Conservation (phyloP, 1,140 invertebrate species). For the Physella acuta region DNA sequence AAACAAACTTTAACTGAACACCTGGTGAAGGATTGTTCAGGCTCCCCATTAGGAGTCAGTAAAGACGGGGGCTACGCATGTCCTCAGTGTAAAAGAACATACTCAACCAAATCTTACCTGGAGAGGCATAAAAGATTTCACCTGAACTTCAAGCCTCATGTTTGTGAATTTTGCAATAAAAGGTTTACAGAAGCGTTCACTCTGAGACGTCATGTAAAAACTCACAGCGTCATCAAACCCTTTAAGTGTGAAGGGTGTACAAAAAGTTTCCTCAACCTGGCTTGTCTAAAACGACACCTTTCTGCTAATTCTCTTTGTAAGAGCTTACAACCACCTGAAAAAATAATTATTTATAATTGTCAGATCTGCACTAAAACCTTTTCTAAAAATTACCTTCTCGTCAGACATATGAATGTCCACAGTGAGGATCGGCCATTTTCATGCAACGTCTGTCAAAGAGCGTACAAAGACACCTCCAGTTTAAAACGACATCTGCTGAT, state of each 20-base stretch:
- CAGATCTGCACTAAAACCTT: slow-evolving; percentile 16
- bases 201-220: slow-evolving; percentile 16
- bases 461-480: slow-evolving; percentile 26
- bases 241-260: background rate
- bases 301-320: background rate
- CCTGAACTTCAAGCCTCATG: slow-evolving; percentile 16
- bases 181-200: slow-evolving; percentile 21
- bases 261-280: background rate
- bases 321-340: background rate
- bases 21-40: slow-evolving; percentile 6
- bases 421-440: slow-evolving; percentile 14
- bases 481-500: slow-evolving; percentile 12
- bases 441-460: slow-evolving; percentile 10
- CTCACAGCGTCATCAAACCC: slow-evolving; percentile 5
- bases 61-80: slow-evolving; percentile 13
- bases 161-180: slow-evolving; percentile 21
- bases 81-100: slow-evolving; percentile 5
- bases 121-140: slow-evolving; percentile 25
- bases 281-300: background rate
- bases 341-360: too few relatives aligned
- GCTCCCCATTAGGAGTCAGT: background rate
- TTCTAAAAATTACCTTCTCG: slow-evolving; percentile 18
- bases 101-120: slow-evolving; percentile 21
- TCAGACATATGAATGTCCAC: slow-evolving; percentile 20
- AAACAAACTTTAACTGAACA: background rate